These are phyloP conservation scores for Ormyrus thymus DNA, from an alignment of 2,888 invertebrate species.

Conservation along the genomic window DNA sequence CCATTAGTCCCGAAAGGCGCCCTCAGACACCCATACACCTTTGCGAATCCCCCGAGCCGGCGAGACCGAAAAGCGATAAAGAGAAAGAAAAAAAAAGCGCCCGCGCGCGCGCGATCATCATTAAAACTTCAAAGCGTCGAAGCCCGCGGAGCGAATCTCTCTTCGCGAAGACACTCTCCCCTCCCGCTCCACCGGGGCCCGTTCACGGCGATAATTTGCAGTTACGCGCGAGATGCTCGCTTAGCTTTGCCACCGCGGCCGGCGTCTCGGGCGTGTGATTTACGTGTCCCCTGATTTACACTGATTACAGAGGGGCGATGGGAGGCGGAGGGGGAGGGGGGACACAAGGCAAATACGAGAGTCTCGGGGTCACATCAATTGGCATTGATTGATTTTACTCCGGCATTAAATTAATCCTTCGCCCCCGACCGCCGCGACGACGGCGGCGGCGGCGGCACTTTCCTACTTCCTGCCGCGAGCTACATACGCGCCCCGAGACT, in stretches of 20 bases:
- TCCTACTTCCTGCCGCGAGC: conserved; percentile 20
- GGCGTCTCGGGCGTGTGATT: conserved; percentile 68
- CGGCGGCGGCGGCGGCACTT: conserved; percentile 14
- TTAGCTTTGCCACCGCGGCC: conserved; percentile 11
- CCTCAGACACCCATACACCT: too few relatives aligned
- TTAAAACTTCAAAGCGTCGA: too few relatives aligned
- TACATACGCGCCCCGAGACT: neutral
- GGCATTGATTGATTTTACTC: conserved; percentile 72
- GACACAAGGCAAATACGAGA: conserved; percentile 71
- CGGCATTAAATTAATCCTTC: conserved; percentile 70
- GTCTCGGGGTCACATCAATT: conserved; percentile 66
- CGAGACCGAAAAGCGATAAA: too few relatives aligned
- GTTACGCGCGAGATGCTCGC: conserved; percentile 26
- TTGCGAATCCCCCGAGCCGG: too few relatives aligned
- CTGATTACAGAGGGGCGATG: conserved; percentile 70
- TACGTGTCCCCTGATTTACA: conserved; percentile 75
- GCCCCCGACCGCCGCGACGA: neutral
- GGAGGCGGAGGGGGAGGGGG: conserved; percentile 57
- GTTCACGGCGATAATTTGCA: conserved; percentile 47
- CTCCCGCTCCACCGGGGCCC: neutral
- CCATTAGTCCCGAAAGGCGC: too few relatives aligned
- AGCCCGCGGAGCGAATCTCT: too few relatives aligned
- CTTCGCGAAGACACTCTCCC: too few relatives aligned
- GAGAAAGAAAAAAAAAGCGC: too few relatives aligned
- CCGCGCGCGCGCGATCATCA: too few relatives aligned